Conservation (phyloP, 2,888 invertebrate genomes). For the Coecobrya sp. region DNA sequence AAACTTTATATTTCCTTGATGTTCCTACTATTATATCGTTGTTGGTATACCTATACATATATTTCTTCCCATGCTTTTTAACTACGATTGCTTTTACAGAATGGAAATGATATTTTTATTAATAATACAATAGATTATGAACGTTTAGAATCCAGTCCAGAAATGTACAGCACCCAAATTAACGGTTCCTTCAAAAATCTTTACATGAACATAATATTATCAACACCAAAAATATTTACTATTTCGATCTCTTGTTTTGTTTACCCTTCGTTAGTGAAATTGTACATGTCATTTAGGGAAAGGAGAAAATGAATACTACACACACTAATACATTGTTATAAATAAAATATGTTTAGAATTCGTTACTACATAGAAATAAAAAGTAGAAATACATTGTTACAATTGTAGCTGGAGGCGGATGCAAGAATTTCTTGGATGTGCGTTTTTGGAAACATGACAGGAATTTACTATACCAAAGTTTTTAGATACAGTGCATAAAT, state of each 20-base stretch:
- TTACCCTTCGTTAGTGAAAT: not conserved
- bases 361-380: too few relatives aligned
- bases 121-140: not conserved
- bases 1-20: too few relatives aligned
- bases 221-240: not conserved
- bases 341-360: not conserved
- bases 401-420: too few relatives aligned
- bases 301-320: not conserved
- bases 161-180: not conserved
- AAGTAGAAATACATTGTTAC: too few relatives aligned
- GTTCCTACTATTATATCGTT: slow-evolving; percentile 22
- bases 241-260: slow-evolving; percentile 38
- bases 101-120: too few relatives aligned
- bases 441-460: too few relatives aligned
- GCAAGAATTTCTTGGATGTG: too few relatives aligned
- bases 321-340: not conserved
- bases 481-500: too few relatives aligned
- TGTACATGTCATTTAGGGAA: not conserved
- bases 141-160: not conserved
- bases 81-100: too few relatives aligned
- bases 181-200: not conserved
- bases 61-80: too few relatives aligned
- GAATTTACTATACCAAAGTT: too few relatives aligned
- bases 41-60: not conserved
- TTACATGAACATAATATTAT: not conserved